Evolutionary conservation across 2,797 vertebrate genomes (phyloP).

Genomic region (Myripristis murdjan): DNA sequence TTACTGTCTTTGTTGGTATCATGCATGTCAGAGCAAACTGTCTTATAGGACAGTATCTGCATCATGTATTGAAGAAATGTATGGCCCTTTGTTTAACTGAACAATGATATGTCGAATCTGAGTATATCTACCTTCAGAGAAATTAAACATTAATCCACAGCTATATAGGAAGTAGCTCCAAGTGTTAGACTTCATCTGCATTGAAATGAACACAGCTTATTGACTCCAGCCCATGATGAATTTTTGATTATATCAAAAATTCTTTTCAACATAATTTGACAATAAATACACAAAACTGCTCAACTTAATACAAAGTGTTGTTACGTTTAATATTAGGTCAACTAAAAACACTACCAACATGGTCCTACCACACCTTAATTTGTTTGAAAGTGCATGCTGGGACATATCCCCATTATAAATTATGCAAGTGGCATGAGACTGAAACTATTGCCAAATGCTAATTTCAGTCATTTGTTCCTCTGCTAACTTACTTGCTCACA

Average conservation of each 20-base stretch:
- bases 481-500: constrained; percentile 42
- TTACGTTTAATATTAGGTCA: neutral
- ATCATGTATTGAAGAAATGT: neutral
- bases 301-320: neutral
- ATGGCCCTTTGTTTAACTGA: neutral
- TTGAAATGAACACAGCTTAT: neutral
- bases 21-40: neutral
- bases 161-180: neutral
- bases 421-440: neutral
- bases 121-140: too few species aligned
- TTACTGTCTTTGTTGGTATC: neutral
- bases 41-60: neutral
- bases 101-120: neutral
- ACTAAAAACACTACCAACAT: neutral
- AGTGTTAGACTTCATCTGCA: neutral
- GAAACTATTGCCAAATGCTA: constrained; percentile 15
- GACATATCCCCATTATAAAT: neutral
- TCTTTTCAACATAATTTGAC: too few species aligned
- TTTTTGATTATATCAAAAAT: too few species aligned
- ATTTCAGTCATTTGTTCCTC: neutral
- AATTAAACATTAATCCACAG: too few species aligned
- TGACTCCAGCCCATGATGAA: neutral
- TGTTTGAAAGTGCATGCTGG: neutral
- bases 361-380: neutral
- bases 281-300: neutral